Evolutionary conservation across 2,113 vertebrate species (phyloP).

Genomic region (Rhodinocichla rosea): DNA sequence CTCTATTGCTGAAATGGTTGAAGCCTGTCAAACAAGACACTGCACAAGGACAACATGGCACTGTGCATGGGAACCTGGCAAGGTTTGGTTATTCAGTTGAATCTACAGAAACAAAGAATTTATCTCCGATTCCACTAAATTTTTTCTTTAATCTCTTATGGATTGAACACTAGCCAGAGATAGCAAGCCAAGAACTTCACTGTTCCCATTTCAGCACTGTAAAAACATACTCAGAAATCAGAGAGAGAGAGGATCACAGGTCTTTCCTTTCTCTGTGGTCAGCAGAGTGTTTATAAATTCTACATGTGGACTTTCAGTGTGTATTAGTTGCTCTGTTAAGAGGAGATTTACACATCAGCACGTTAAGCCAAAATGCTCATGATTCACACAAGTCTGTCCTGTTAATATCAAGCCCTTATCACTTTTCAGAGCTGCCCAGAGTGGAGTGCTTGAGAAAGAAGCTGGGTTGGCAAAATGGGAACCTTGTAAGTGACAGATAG

Average conservation of each 20-base stretch:
- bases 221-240: constrained; percentile 28
- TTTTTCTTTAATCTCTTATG: constrained; percentile 34
- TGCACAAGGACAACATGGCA: not conserved
- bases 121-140: not conserved
- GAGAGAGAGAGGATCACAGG: not conserved
- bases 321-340: not conserved
- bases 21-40: not conserved
- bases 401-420: not conserved
- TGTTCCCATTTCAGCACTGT: constrained; percentile 13
- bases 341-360: not conserved
- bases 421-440: not conserved
- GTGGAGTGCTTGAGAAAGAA: constrained; percentile 24
- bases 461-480: not conserved
- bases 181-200: constrained; percentile 20
- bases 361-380: not conserved
- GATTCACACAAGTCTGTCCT: not conserved
- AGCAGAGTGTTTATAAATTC: not conserved
- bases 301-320: not conserved
- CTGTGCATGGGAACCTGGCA: constrained; percentile 13
- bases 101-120: constrained; percentile 42
- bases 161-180: not conserved
- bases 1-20: not conserved
- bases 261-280: constrained; percentile 13
- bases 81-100: not conserved
- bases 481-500: not conserved